Evolutionary conservation across 1,140 invertebrate genomes (phyloP), one percentile per base, ranked within the genome.

Genomic region (Forficula auricularia): DNA sequence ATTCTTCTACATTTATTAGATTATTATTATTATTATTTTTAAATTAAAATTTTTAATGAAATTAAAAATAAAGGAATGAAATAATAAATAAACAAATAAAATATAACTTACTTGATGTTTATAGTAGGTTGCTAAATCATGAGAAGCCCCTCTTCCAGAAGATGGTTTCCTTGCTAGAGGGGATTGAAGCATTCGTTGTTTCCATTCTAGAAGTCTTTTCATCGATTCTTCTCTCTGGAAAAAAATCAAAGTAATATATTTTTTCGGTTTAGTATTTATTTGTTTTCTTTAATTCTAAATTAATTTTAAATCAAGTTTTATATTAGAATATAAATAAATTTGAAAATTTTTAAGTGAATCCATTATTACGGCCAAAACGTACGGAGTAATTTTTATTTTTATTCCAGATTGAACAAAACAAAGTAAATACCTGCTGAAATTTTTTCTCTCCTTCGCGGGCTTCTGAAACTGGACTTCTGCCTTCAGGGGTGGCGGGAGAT

Each of bases 131-230:
- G 57, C 59, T 12, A 66, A 45, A 31, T 68, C 64, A 41, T 62
- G 62, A 2, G 53, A 53, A 0, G 51, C 54, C 16, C 63, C 48
- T 50, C 68, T 43, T 59, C 53, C 58, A 43, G 62, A 51, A 0
- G 73, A 73, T 34, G 75, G 72, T 60, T 87, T 87, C 42, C 82
- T 70, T 14, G 83, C 86, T 42, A 89, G 57, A 10, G 86, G 84
- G 14, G 81, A 85, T 57, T 88, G 84, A 46, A 89, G 62, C 86
- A 90, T 90, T 52, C 85, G 68, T 60, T 90, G 84, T 58, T 90
- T 90, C 86, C 86, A 90, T 62, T 89, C 85, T 9, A 89, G 61
- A 44, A 90, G 59, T 10, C 86, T 68, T 62, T 85, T 87, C 83
- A 90, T 88, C 3, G 84, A 88, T 61, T 89, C 85, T 65, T 89